Percentiles rank a stretch among this genome's conserved stretches.
Evolutionary conservation across 1,140 invertebrate species (phyloP).

Genomic region (Drosophila suzukii): DNA sequence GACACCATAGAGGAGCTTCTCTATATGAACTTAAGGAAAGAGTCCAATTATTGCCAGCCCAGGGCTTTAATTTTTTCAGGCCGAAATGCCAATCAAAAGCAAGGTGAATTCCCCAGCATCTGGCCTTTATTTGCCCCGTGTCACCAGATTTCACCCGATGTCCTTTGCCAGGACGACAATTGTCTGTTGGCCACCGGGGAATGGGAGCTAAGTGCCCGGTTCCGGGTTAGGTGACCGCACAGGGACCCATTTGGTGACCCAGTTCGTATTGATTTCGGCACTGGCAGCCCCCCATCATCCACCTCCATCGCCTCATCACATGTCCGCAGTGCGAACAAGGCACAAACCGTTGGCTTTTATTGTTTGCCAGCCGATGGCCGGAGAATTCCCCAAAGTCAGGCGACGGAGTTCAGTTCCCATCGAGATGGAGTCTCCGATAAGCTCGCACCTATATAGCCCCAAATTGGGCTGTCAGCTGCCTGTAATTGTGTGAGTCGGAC

Average conservation of each 20-base stretch:
- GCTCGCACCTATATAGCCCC: conserved; percentile 29
- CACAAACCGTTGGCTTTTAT: conserved; percentile 58
- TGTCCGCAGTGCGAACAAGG: conserved; percentile 17
- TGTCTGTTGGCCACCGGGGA: conserved; percentile 6
- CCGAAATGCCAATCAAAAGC: background rate
- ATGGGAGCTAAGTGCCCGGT: background rate
- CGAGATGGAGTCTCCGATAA: conserved; percentile 36
- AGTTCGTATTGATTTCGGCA: conserved; percentile 51
- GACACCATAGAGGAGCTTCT: no score
- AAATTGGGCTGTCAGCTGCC: conserved; percentile 26
- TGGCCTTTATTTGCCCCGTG: conserved; percentile 9
- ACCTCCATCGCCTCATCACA: background rate
- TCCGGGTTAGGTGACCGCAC: conserved; percentile 40
- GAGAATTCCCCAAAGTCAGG: conserved; percentile 49
- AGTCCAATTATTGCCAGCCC: no score
- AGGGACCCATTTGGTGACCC: conserved; percentile 37
- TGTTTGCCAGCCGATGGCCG: conserved; percentile 41
- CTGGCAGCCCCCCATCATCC: background rate
- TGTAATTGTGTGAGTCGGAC: conserved; percentile 3
- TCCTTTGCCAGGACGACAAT: conserved; percentile 1
- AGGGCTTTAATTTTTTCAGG: background rate
- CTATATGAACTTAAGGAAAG: no score
- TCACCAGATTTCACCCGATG: conserved; percentile 8
- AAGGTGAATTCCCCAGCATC: conserved; percentile 7
- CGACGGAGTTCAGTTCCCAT: conserved; percentile 28